phyloP scores from a whole-genome alignment of 2,888 invertebrate species.

The Zele albiditarsus region DNA sequence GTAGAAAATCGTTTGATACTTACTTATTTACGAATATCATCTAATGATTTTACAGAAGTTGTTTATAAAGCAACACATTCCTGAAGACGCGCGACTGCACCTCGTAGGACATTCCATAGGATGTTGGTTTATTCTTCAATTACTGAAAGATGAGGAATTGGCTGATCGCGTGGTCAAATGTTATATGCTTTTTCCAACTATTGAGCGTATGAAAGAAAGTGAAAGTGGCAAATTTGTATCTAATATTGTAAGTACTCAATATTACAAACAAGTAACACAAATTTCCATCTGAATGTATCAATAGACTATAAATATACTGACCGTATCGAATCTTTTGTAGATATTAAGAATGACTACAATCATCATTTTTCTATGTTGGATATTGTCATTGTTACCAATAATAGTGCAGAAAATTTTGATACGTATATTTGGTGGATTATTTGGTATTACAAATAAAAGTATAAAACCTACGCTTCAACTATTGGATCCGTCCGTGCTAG shows the following conservation, averaged over 20 bases:
- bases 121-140: slow-evolving; percentile 85
- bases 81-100: slow-evolving; percentile 82
- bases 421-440: slow-evolving; percentile 75
- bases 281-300: slow-evolving; percentile 27
- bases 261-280: slow-evolving; percentile 15
- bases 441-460: slow-evolving; percentile 75
- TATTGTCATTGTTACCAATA: slow-evolving; percentile 76
- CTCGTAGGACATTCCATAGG: slow-evolving; percentile 95
- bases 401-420: slow-evolving; percentile 75
- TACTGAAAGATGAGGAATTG: slow-evolving; percentile 78
- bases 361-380: slow-evolving; percentile 73
- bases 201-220: slow-evolving; percentile 86
- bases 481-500: slow-evolving; percentile 76
- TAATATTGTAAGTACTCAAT: slow-evolving; percentile 74
- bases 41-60: slow-evolving; percentile 70
- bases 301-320: neutral
- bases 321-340: slow-evolving; percentile 58
- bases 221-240: slow-evolving; percentile 84
- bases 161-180: slow-evolving; percentile 76
- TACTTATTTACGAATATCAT: slow-evolving; percentile 1
- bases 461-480: slow-evolving; percentile 75
- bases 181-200: slow-evolving; percentile 89
- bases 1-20: too few relatives aligned
- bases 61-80: slow-evolving; percentile 84
- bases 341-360: slow-evolving; percentile 73